Base-by-base conservation (phyloP, 2,888 invertebrate genomes). In the Sesia apiformis region DNA sequence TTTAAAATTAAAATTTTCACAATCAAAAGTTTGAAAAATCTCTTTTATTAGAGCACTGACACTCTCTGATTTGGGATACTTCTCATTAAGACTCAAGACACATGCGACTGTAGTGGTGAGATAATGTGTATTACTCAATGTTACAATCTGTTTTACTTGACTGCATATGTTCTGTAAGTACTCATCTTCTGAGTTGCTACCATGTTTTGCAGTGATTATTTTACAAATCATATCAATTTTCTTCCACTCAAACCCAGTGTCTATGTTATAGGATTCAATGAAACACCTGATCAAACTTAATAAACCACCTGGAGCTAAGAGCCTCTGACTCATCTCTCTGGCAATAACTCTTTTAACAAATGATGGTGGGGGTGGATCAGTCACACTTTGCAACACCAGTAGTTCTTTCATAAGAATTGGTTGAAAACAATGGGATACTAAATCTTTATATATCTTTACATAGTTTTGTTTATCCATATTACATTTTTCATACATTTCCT, bases 351-450 rank as follows among this genome's bases (percentile, higher is more conserved):
- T 90, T 67, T 91, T 91, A 49, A 94, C 89, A 93, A 94, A 95
- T 6, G 68, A 70, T 3, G 94, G 94, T 39, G 90, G 81, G 7
- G 66, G 53, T n/a, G 91, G 85, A 42, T 88, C 81, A 55, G 71
- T 76, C 7, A 81, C 74, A 72, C 91, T 91, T 66, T 92, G 91
- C 42, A 95, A 81, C 50, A 93, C 82, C 79, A 95, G 88, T n/a
- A 94, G 82, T 73, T 95, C 94, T 67, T 92, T 92, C 69, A 95
- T 92, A 41, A 94, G 81, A 52, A 90, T 75, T 39, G 92, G 90
- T 66, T 91, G 92, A 63, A 93, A 93, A 56, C 92, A 91, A 56
- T 89, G 90, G 38, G 70, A 72, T 7, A 92, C 78, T 52, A 94
- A 76, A 60, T 86, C 68, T 49, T 88, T 69, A 65, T 94, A 87